Conservation (phyloP, 1,140 invertebrate species). For the Venturia canescens region DNA sequence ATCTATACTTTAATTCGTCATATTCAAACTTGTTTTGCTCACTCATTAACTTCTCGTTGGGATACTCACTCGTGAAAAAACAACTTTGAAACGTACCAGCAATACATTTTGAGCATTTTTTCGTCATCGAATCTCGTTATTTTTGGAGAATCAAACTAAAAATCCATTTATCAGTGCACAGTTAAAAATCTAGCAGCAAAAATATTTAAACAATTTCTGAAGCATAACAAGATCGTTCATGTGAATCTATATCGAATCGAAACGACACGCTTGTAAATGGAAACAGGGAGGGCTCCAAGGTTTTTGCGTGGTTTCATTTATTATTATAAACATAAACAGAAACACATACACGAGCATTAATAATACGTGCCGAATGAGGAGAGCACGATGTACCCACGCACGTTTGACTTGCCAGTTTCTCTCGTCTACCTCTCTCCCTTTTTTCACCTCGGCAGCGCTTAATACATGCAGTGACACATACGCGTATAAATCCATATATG, state of each 20-base stretch:
- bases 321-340: background rate
- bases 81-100: too few relatives aligned
- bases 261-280: background rate
- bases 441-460: background rate
- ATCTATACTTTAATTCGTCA: too few relatives aligned
- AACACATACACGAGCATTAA: background rate
- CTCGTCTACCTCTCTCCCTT: background rate
- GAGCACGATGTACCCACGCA: slow-evolving; percentile 24
- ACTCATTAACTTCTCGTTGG: too few relatives aligned
- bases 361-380: background rate
- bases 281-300: slow-evolving; percentile 4
- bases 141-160: too few relatives aligned
- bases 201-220: too few relatives aligned
- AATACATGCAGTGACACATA: background rate
- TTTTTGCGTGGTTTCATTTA: slow-evolving; percentile 28
- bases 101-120: too few relatives aligned
- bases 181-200: too few relatives aligned
- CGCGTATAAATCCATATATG: slow-evolving; percentile 6
- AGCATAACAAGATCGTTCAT: too few relatives aligned
- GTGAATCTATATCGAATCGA: background rate
- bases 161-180: too few relatives aligned
- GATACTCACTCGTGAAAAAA: too few relatives aligned
- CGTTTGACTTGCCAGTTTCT: slow-evolving; percentile 30
- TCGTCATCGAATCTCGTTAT: too few relatives aligned
- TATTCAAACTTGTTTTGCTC: too few relatives aligned